Evolutionary conservation across 2,888 invertebrate genomes (phyloP).

Genomic region (Diarsia dahlii): DNA sequence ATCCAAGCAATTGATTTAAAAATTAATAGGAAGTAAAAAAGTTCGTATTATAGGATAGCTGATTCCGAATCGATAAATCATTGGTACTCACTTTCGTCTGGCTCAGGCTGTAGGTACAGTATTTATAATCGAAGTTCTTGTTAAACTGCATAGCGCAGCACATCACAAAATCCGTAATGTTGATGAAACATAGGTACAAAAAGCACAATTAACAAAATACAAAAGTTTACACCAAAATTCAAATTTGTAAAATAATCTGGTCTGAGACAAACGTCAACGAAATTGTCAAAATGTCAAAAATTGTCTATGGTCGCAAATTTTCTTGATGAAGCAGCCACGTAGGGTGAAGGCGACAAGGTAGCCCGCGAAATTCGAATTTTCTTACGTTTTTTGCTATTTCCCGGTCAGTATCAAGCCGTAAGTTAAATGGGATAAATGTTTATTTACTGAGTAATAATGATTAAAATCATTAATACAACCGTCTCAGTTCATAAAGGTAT

Average conservation of each 20-base stretch:
- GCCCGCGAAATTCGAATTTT: too few relatives aligned
- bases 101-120: not conserved
- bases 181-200: not conserved
- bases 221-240: not conserved
- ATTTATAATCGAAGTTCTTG: not conserved
- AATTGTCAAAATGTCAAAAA: not conserved
- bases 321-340: not conserved
- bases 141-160: not conserved
- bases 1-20: slow-evolving; percentile 17
- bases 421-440: too few relatives aligned
- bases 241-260: not conserved
- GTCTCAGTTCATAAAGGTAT: too few relatives aligned
- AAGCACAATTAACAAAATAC: not conserved
- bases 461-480: too few relatives aligned
- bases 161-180: not conserved
- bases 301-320: slow-evolving; percentile 22
- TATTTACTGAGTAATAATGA: too few relatives aligned
- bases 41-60: not conserved
- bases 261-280: slow-evolving; percentile 8
- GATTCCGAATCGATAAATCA: not conserved
- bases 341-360: too few relatives aligned
- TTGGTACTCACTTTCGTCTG: not conserved
- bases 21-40: not conserved
- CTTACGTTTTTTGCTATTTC: too few relatives aligned
- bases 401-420: too few relatives aligned